Evolutionary conservation across 2,113 vertebrate genomes (phyloP), one percentile per base, ranked within the genome.

Genomic region (Cavia aperea): DNA sequence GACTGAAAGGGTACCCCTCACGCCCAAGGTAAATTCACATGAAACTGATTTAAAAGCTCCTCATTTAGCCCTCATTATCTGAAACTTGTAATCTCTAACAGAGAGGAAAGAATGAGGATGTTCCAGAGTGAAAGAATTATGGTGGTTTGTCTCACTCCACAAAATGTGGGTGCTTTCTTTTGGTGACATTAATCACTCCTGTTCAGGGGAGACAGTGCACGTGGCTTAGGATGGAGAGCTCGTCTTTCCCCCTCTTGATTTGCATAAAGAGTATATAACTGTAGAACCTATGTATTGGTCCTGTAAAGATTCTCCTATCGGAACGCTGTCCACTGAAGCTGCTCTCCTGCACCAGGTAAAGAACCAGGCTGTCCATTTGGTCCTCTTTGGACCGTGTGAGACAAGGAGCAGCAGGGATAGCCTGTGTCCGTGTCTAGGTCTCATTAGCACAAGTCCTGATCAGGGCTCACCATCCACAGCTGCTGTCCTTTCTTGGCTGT

Each of bases 401-500:
- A n/a, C 19, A 19, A 81, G n/a, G 29, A 29, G 13, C 11, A 60
- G 58, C 7, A 81, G 14, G 6, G 4, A 8, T 4, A 7, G 13
- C 21, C 82, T 46, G 43, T 39, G 16, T 51, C 78, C 12, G 7
- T 36, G 24, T 63, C 29, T 56, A 5, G 43, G 81, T 49, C 70
- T 39, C 31, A 7, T 46, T 29, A 31, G 73, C 49, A 86, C 19
- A 58, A 78, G 43, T 31, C 46, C 43, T 63, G 86, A 66, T 56
- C 85, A 73, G 1, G 60, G 46, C 86, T 51, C n/a, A 49, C 19
- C 10, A 7, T 72, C 58, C 82, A 49, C 33, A 81, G 72, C 33
- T 36, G 56, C 79, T 60, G 68, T 51, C 62, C n/a, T 92, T 88
- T 58, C 83, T 83, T 24, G 81, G 88, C 73, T 62, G 90, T 90